Base-by-base conservation (phyloP, 2,113 vertebrate species). In the Taxidea taxus region DNA sequence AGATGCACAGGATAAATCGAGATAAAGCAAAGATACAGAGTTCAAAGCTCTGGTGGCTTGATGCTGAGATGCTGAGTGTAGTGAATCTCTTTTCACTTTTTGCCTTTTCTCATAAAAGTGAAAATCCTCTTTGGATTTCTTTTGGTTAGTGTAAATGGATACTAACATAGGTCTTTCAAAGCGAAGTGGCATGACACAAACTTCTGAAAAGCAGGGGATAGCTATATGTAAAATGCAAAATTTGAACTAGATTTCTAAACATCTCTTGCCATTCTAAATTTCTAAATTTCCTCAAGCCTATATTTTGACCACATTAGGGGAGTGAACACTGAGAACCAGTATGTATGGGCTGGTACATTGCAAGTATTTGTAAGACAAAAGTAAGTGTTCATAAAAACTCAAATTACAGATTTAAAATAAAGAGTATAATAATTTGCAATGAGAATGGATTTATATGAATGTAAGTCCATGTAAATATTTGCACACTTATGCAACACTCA, bases 401-500 rank as follows among this genome's bases (percentile, higher is more conserved):
- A 58, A 78, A 66, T 83, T 51, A 34, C 6, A 66, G 81, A 88
- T 64, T 68, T 34, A 60, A 72, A 93, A 44, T 91, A 81, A 87
- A 92, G 39, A 83, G 25, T 3, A 78, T 23, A 89, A n/a, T 64
- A 21, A 21, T 78, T 78, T 83, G 14, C 9, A 51, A 14, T 83
- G 8, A 91, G 44, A 91, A 78, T 88, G 16, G 5, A 77, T 75
- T 77, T 84, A 29, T 85, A 16, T 91, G 62, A 91, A 77, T 97
- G 11, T 37, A 88, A 81, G 87, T 93, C 37, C 58, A 44, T 66
- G 47, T 70, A 98, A 96, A 75, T 77, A 78, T 81, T 87, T 81
- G 34, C 18, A 94, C 44, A 95, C 23, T 37, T 82, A 82, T 47
- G 47, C 31, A 87, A 18, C 42, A 47, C 37, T 60, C 20, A 58